These are phyloP conservation scores for Steromphala cineraria DNA, from an alignment of 2,888 invertebrate genomes.

Conservation along the genomic window DNA sequence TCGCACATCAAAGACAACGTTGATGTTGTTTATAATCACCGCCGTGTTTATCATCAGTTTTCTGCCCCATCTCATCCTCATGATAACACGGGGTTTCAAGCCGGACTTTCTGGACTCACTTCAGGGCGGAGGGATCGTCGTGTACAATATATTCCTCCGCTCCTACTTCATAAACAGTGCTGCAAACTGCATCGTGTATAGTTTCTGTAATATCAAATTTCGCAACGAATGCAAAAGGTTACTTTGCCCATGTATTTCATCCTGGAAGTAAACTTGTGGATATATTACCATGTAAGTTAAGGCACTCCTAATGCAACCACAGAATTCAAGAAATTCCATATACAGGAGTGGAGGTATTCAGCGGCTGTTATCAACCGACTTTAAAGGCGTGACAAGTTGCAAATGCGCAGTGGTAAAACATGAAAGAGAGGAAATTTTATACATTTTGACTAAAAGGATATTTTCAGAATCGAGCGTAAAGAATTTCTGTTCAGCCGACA, in stretches of 20 bases:
- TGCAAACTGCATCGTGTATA: conserved; percentile 56
- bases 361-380: too few species aligned
- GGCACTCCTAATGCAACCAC: too few species aligned
- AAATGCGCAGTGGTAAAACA: too few species aligned
- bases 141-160: conserved; percentile 55
- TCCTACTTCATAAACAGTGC: conserved; percentile 59
- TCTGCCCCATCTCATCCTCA: conserved; percentile 50
- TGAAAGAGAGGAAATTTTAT: too few species aligned
- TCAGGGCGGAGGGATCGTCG: conserved; percentile 32
- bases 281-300: background rate
- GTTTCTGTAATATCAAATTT: conserved; percentile 53
- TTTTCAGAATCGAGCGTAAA: too few species aligned
- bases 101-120: conserved; percentile 26
- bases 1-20: conserved; percentile 41
- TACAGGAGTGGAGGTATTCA: too few species aligned
- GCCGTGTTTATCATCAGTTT: conserved; percentile 51
- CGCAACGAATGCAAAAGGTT: conserved; percentile 42
- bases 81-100: conserved; percentile 41
- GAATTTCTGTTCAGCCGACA: too few species aligned
- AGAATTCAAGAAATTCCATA: too few species aligned
- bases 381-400: too few species aligned
- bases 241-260: conserved; percentile 13
- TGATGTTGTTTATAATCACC: conserved; percentile 55
- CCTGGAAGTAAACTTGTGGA: background rate
- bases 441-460: too few species aligned